phyloP scores from a whole-genome alignment of 2,888 invertebrate species.

The Drosophila pseudotakahashii region DNA sequence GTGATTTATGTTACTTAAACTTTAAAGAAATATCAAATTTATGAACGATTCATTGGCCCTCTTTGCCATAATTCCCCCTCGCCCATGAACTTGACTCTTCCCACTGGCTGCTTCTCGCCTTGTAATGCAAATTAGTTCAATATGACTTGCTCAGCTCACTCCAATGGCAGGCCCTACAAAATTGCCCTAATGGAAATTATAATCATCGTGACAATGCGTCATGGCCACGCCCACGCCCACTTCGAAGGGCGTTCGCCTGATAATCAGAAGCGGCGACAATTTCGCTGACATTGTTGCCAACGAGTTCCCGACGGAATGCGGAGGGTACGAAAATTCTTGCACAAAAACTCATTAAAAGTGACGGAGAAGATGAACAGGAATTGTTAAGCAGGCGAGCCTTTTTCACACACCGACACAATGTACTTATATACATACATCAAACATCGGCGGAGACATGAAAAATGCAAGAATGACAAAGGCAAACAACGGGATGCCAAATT shows the following conservation, averaged over 20 bases:
- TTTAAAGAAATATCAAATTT: not conserved
- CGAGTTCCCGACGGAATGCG: conserved; percentile 40
- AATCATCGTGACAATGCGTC: conserved; percentile 53
- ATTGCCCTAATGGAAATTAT: conserved; percentile 50
- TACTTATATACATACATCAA: conserved; percentile 13
- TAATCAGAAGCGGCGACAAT: conserved; percentile 51
- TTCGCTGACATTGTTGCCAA: conserved; percentile 55
- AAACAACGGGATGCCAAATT: conserved; percentile 27
- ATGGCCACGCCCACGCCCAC: conserved; percentile 23
- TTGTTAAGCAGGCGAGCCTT: conserved; percentile 23
- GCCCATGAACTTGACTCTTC: conserved; percentile 28
- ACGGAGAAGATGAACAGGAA: conserved; percentile 37
- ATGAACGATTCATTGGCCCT: not conserved
- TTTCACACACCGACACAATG: not conserved
- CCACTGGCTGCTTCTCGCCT: conserved; percentile 21
- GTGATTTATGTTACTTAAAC: not conserved
- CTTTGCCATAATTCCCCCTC: not conserved
- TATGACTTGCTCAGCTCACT: conserved; percentile 39
- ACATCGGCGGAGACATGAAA: conserved; percentile 13
- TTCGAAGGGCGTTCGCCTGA: conserved; percentile 34
- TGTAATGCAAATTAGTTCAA: conserved; percentile 55
- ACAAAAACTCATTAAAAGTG: conserved; percentile 60
- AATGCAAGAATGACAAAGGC: conserved; percentile 16
- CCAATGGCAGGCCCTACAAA: conserved; percentile 18
- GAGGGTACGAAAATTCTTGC: conserved; percentile 14